Percentiles rank a stretch among this genome's conserved stretches.
Evolutionary conservation across 2,113 vertebrate species (phyloP).

Genomic region (Verasper variegatus): DNA sequence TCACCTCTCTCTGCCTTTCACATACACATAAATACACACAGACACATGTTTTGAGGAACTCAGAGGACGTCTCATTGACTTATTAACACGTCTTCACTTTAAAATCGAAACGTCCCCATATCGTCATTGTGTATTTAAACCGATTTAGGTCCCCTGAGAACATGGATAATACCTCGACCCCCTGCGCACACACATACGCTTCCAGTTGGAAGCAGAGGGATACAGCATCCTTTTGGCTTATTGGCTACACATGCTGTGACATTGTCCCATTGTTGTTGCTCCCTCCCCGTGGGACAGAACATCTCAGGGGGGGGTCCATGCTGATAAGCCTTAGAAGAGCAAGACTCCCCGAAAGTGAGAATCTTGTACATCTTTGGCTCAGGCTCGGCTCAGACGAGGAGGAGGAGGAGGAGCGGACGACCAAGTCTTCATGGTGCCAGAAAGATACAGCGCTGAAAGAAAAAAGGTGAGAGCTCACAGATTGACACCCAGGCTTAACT

Average conservation of each 20-base stretch:
- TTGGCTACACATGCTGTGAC: constrained; percentile 33
- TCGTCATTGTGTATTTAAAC: neutral
- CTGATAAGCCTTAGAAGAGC: constrained; percentile 45
- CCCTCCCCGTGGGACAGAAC: constrained; percentile 19
- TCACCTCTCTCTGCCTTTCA: no score
- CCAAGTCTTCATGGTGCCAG: constrained; percentile 38
- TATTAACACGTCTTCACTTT: neutral
- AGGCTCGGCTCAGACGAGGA: constrained; percentile 37
- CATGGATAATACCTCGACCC: neutral
- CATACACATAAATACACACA: no score
- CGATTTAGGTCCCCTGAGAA: neutral
- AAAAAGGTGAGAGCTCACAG: constrained; percentile 52
- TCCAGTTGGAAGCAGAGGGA: constrained; percentile 20
- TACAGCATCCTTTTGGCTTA: constrained; percentile 26
- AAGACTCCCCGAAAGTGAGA: constrained; percentile 16
- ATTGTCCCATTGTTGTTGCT: constrained; percentile 46
- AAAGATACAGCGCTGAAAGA: constrained; percentile 34
- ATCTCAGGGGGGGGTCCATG: constrained; percentile 39
- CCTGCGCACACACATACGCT: neutral
- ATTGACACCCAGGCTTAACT: constrained; percentile 53
- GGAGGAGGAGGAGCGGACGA: neutral
- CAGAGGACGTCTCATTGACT: neutral
- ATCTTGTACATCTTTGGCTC: neutral
- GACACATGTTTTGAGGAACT: no score
- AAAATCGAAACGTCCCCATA: no score